Evolutionary conservation across 2,113 vertebrate species (phyloP).

Genomic region (Nannospalax galili): DNA sequence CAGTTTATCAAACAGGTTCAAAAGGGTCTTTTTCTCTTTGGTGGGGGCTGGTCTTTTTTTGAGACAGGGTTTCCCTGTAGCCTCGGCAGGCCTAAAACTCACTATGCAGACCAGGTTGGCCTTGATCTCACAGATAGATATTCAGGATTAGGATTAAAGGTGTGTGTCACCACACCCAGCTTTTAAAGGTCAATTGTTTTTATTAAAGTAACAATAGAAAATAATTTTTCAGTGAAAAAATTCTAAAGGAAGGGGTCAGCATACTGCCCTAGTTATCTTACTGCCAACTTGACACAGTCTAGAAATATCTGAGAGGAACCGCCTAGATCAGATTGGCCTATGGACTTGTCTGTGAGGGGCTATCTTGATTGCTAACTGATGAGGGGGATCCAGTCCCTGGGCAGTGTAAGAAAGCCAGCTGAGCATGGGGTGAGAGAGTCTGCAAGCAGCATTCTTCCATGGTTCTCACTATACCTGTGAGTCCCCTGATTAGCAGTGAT

Average conservation of each 20-base stretch:
- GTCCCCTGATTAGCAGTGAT: background rate
- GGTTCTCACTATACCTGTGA: too few species aligned
- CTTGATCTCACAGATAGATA: too few species aligned
- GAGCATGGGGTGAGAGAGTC: background rate
- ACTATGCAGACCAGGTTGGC: background rate
- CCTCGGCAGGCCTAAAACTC: too few species aligned
- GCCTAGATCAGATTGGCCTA: background rate
- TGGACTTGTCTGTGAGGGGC: background rate
- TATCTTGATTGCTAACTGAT: background rate
- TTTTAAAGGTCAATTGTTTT: slow-evolving; percentile 33
- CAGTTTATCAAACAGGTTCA: slow-evolving; percentile 63
- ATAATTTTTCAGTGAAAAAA: slow-evolving; percentile 52
- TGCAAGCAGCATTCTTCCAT: background rate
- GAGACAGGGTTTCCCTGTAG: too few species aligned
- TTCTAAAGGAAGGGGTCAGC: background rate
- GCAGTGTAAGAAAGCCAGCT: background rate
- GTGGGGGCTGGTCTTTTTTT: too few species aligned
- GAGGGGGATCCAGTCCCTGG: background rate
- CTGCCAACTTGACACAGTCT: background rate
- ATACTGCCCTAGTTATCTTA: background rate
- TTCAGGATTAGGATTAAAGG: too few species aligned
- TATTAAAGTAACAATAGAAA: slow-evolving; percentile 51
- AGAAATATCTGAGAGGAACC: background rate
- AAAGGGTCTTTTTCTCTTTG: too few species aligned
- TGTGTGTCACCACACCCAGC: too few species aligned